Evolutionary conservation across 2,113 vertebrate species (phyloP).

Genomic region (Tretioscincus oriximinensis): DNA sequence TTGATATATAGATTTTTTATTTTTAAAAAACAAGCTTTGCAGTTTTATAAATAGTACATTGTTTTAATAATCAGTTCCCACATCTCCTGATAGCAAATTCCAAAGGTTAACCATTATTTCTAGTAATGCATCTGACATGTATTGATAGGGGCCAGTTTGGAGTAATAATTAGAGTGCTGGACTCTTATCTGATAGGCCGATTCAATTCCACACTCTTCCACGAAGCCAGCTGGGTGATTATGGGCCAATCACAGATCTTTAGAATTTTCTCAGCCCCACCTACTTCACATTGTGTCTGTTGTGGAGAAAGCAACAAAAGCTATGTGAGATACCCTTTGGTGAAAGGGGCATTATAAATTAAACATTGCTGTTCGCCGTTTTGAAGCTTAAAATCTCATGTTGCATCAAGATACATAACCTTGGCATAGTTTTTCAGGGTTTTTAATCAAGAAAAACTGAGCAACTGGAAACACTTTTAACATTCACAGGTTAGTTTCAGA

Average conservation of each 20-base stretch:
- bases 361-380: background rate
- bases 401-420: background rate
- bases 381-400: background rate
- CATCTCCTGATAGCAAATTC: background rate
- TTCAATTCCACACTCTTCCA: too few species aligned
- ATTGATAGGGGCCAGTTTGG: background rate
- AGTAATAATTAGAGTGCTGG: background rate
- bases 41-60: background rate
- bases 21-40: background rate
- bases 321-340: too few species aligned
- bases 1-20: background rate
- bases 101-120: background rate
- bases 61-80: background rate
- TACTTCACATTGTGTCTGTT: too few species aligned
- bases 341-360: background rate
- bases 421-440: background rate
- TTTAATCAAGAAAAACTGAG: background rate
- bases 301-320: too few species aligned
- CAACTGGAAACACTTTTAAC: slow-evolving; percentile 24
- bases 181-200: background rate
- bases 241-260: too few species aligned
- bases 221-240: too few species aligned
- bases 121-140: background rate
- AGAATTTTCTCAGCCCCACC: too few species aligned
- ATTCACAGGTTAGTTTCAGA: slow-evolving; percentile 84